Evolutionary conservation across 2,888 invertebrate genomes (phyloP), one percentile per base, ranked within the genome.

Genomic region (Sicus ferrugineus): DNA sequence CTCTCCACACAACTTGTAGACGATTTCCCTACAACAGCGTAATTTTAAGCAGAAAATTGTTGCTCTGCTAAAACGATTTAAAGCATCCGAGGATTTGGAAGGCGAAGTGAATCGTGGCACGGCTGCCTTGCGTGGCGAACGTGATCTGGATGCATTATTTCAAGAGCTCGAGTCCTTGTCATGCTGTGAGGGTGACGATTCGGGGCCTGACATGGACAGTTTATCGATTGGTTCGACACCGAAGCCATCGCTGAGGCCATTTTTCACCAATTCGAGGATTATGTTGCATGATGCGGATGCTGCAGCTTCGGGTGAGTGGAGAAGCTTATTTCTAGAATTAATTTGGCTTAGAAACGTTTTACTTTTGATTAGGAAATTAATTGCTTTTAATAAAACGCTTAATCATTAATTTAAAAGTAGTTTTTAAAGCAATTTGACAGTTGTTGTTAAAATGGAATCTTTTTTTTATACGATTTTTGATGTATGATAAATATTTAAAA

Each of bases 1-100:
- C 34, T 34, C 14, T 34, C 14, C 14, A 34, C n/a, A n/a, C 34
- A 9, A 14, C 14, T 42, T 42, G 4, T 73, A 85, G 84, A 84
- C 84, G 64, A 84, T 85, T 79, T 84, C 83, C 52, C 78, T 85
- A 75, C 84, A 94, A 90, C 94, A 96, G 90, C 90, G 96, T 81
- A 98, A 98, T 87, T 88, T 98, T 81, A 98, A 98, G 86, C 97
- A 98, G 87, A 95, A 95, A 87, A 97, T 99, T 86, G 95, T 97
- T 74, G 95, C 97, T 64, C 87, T 99, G 77, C 87, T 99, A 81
- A 93, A 94, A 82, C 91, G 96, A 79, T 98, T 99, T 88, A 92
- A 95, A 78, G 93, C 95, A 74, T 93, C 95, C 50, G 98, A 98
- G 84, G 96, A 97, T 80, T 86, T 95, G 81, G 93, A 93, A 80